These are phyloP conservation scores for Zaprionus nigranus DNA, from an alignment of 1,140 invertebrate genomes.

Conservation along the genomic window DNA sequence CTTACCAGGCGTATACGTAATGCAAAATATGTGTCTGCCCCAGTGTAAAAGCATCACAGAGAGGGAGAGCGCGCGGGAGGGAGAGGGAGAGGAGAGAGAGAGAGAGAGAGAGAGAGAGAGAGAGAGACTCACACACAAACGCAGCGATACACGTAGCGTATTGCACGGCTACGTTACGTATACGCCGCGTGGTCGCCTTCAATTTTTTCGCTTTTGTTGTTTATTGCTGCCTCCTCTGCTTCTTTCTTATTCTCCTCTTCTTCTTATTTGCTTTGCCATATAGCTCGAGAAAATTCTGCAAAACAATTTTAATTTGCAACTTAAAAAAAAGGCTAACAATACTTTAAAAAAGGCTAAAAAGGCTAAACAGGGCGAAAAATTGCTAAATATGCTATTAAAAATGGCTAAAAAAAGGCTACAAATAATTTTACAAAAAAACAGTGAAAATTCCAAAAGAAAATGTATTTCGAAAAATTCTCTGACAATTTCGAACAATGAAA, in stretches of 20 bases:
- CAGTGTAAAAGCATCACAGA: slow-evolving; percentile 29
- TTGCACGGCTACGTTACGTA: slow-evolving; percentile 65
- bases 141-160: slow-evolving; percentile 9
- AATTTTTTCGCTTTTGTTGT: slow-evolving; percentile 19
- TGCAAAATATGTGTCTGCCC: slow-evolving; percentile 35
- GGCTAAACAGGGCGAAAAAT: neutral
- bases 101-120: too few relatives aligned
- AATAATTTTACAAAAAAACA: neutral
- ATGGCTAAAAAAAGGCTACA: neutral
- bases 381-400: neutral
- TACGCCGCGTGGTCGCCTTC: slow-evolving; percentile 74
- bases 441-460: neutral
- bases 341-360: slow-evolving; percentile 2
- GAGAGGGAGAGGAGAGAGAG: too few relatives aligned
- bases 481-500: neutral
- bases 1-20: slow-evolving; percentile 46
- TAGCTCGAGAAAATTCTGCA: slow-evolving; percentile 56
- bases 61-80: neutral
- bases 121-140: neutral
- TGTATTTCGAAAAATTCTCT: neutral
- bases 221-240: slow-evolving; percentile 3
- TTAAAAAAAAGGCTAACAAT: slow-evolving; percentile 9
- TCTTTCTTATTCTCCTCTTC: neutral
- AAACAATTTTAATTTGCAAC: slow-evolving; percentile 20
- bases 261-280: neutral